Base-by-base conservation (phyloP, 2,888 invertebrate species). In the Leptinotarsa rubiginosa region DNA sequence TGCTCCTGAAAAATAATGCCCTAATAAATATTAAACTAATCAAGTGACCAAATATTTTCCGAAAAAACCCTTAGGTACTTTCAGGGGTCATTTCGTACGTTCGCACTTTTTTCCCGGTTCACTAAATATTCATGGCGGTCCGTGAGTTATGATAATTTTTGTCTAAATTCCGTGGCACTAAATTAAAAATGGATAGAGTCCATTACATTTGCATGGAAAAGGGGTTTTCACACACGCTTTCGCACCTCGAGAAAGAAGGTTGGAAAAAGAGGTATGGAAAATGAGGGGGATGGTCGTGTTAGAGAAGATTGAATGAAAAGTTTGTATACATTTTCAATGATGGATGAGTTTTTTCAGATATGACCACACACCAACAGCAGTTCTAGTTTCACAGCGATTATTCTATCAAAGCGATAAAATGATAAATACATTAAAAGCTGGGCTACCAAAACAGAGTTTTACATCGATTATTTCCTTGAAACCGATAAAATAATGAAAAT, bases 131-230 rank as follows among this genome's bases (percentile, higher is more conserved):
- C 76, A 78, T 78, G 74, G 70, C 54, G 20, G 71, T 54, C 65
- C 70, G 71, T 69, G 70, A 72, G 76, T 77, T 76, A 76, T 77
- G 75, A 75, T 76, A 75, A 82, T 83, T 82, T 83, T 83, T 82
- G 78, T 80, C 80, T 77, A 81, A 82, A 80, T 79, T 78, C 75
- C 76, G 49, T 72, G 66, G 62, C 74, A 72, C 52, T 74, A 80
- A 82, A 84, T 85, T 83, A 84, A 79, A 82, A 85, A 85, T 86
- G 85, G 84, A 85, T 85, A 82, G 83, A 84, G 83, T 79, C 80
- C 83, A 83, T 85, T 84, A 83, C 83, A 84, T 85, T 84, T 85
- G 83, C 84, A 85, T 85, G 81, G 79, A 76, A 80, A 41, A 78
- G 74, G 78, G 70, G 69, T 67, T 71, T 70, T 83, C 83, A 82